Evolutionary conservation across 2,888 invertebrate genomes (phyloP).

Genomic region (Cheilosia impressa): DNA sequence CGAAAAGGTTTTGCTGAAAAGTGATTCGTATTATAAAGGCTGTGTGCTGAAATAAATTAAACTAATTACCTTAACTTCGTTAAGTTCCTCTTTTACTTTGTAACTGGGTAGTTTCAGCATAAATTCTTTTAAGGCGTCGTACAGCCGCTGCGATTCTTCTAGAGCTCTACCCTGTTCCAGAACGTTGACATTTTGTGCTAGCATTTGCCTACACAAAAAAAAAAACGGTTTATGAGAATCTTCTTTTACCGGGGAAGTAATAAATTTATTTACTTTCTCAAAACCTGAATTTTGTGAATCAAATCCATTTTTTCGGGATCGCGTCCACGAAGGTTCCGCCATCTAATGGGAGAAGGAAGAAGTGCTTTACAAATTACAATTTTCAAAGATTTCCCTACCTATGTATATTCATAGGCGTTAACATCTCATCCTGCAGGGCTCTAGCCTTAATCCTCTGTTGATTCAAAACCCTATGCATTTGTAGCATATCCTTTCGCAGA

Average conservation of each 20-base stretch:
- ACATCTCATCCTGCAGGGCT: conserved; percentile 94
- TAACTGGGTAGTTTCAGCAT: conserved; percentile 82
- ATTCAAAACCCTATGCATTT: conserved; percentile 91
- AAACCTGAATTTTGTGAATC: conserved; percentile 91
- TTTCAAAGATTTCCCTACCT: conserved; percentile 76
- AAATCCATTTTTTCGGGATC: conserved; percentile 93
- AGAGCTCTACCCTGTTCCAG: conserved; percentile 81
- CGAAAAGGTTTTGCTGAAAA: conserved; percentile 79
- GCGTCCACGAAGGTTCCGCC: conserved; percentile 95
- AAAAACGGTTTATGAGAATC: neutral
- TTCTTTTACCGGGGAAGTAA: neutral
- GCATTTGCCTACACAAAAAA: conserved; percentile 79
- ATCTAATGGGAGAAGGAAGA: conserved; percentile 83
- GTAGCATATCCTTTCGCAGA: conserved; percentile 88
- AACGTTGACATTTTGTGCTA: conserved; percentile 80
- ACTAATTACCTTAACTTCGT: conserved; percentile 80
- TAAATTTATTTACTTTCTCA: conserved; percentile 88
- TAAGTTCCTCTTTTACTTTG: conserved; percentile 81
- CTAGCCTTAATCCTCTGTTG: conserved; percentile 92
- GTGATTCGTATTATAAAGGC: neutral
- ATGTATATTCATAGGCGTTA: conserved; percentile 96
- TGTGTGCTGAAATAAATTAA: neutral
- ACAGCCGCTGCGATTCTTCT: conserved; percentile 81
- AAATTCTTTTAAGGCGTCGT: conserved; percentile 81
- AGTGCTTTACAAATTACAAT: neutral